These are phyloP conservation scores for Corythucha ciliata DNA, from an alignment of 2,888 invertebrate species.

Conservation along the genomic window DNA sequence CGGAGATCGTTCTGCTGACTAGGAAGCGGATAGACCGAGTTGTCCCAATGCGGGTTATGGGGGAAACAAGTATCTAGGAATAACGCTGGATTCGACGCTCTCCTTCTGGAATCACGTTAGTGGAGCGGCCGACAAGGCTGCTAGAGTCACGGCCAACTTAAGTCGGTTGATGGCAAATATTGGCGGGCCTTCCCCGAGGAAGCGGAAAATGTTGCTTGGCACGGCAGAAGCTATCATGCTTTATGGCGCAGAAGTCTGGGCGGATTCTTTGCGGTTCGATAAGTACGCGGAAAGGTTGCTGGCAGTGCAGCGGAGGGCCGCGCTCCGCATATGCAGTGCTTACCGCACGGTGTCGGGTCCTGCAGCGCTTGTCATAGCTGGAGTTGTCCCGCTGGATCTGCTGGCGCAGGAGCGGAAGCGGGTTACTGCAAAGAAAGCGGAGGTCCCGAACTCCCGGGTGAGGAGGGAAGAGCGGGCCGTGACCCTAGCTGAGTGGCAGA, in stretches of 20 bases:
- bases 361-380: no score
- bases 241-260: conserved; percentile 12
- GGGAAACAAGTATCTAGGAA: no score
- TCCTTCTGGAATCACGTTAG: not conserved
- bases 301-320: conserved; percentile 5
- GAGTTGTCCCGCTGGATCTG: no score
- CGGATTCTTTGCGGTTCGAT: not conserved
- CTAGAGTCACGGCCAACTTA: not conserved
- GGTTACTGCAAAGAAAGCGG: no score
- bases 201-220: conserved; percentile 1
- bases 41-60: no score
- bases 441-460: no score
- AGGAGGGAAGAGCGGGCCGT: no score
- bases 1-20: conserved; percentile 29
- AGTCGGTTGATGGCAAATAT: conserved; percentile 3
- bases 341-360: conserved; percentile 8
- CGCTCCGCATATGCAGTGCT: not conserved
- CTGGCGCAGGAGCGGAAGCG: no score
- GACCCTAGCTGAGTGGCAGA: no score
- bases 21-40: no score
- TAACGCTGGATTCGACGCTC: not conserved
- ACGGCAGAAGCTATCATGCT: conserved; percentile 4
- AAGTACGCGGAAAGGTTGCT: conserved; percentile 2
- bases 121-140: not conserved
- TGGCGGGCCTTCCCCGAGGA: not conserved